Conservation (phyloP, 2,113 vertebrate genomes). For the Aspiorhynchus laticeps region DNA sequence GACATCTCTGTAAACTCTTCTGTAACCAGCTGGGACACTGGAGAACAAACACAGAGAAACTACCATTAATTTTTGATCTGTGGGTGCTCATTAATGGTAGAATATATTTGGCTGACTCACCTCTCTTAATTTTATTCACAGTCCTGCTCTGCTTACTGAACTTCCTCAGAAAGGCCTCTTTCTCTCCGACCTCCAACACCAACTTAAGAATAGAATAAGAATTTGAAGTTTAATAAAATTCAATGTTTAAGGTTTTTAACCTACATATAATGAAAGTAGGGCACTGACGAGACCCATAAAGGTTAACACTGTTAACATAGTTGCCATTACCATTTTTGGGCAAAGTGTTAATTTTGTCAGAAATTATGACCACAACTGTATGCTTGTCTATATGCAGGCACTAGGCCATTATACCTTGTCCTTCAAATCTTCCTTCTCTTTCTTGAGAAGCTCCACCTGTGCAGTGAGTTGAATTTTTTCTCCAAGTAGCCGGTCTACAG, state of each 20-base stretch:
- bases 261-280: background rate
- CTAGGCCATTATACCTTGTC: slow-evolving; percentile 69
- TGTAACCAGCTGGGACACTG: slow-evolving; percentile 78
- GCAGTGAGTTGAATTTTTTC: slow-evolving; percentile 73
- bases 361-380: slow-evolving; percentile 7
- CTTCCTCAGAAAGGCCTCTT: slow-evolving; percentile 64
- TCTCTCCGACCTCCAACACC: slow-evolving; percentile 67
- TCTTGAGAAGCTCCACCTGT: slow-evolving; percentile 73
- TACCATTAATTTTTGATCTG: background rate
- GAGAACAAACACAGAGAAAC: slow-evolving; percentile 12
- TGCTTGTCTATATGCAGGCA: background rate
- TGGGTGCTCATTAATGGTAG: background rate
- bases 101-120: slow-evolving; percentile 59
- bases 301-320: background rate
- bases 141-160: slow-evolving; percentile 70
- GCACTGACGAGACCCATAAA: background rate
- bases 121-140: slow-evolving; percentile 77
- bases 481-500: slow-evolving; percentile 71
- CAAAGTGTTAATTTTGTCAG: background rate
- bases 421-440: slow-evolving; percentile 65
- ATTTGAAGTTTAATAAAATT: background rate
- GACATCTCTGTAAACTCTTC: slow-evolving; percentile 77
- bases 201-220: slow-evolving; percentile 64
- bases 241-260: background rate
- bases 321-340: background rate